These are phyloP conservation scores for Crypturellus tataupa DNA, from an alignment of 2,797 vertebrate species.

Conservation along the genomic window DNA sequence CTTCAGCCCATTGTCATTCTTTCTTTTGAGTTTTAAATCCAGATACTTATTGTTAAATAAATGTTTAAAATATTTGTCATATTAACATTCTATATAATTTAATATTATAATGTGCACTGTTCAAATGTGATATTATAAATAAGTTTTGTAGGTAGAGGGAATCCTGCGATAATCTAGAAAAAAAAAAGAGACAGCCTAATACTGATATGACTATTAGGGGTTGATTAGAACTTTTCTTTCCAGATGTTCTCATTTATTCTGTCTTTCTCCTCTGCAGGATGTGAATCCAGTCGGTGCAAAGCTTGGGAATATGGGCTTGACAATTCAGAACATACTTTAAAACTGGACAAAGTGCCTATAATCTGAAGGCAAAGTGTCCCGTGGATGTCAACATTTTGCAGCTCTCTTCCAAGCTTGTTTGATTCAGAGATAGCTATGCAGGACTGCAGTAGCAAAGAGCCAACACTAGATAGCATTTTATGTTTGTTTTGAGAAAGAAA, in stretches of 20 bases:
- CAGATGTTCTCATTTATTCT: not conserved
- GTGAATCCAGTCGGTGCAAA: not conserved
- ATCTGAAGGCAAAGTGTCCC: accelerated
- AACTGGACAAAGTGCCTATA: accelerated
- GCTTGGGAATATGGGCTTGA: not conserved
- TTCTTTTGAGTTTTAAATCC: not conserved
- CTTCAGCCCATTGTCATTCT: not conserved
- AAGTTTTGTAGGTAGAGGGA: not conserved
- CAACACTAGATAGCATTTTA: conserved; percentile 75
- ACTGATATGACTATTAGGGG: not conserved
- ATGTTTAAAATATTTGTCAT: not conserved
- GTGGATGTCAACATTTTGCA: not conserved
- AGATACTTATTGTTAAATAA: not conserved
- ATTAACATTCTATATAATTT: not conserved
- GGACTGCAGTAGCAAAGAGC: conserved; percentile 66
- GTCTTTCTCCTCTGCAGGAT: not conserved
- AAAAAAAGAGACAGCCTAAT: not conserved
- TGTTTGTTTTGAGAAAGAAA: conserved; percentile 50
- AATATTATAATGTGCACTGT: not conserved
- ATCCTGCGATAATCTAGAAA: not conserved
- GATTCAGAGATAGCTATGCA: not conserved
- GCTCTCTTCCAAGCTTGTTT: not conserved
- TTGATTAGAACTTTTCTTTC: not conserved
- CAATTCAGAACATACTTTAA: not conserved
- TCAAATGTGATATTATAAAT: not conserved